These are phyloP conservation scores for Chitala chitala DNA, from an alignment of 2,113 vertebrate species.

Conservation along the genomic window DNA sequence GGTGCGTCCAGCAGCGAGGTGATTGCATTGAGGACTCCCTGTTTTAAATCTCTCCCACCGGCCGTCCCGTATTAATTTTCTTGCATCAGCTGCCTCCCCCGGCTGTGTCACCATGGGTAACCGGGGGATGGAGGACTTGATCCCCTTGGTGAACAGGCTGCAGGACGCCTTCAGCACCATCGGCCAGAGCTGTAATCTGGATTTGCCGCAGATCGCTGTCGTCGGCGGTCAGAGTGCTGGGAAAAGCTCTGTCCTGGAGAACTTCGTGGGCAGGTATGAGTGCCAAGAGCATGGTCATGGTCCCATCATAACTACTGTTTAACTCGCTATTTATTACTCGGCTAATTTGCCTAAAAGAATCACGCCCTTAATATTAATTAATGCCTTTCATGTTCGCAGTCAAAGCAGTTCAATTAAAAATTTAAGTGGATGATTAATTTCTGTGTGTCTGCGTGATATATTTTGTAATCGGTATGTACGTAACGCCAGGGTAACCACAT, in stretches of 20 bases:
- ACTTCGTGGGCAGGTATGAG: slow-evolving; percentile 76
- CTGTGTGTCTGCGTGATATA: too few relatives aligned
- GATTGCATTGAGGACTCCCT: background rate
- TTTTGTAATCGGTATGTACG: too few relatives aligned
- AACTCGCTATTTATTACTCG: too few relatives aligned
- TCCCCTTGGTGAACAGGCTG: slow-evolving; percentile 83
- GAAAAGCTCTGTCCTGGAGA: slow-evolving; percentile 84
- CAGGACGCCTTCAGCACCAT: slow-evolving; percentile 77
- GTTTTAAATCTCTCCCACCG: background rate
- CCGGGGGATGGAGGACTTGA: slow-evolving; percentile 87
- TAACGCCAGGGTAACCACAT: too few relatives aligned
- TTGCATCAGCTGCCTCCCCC: slow-evolving; percentile 33
- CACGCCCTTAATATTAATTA: too few relatives aligned
- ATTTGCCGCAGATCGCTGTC: slow-evolving; percentile 81
- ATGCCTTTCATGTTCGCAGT: too few relatives aligned
- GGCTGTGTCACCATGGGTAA: slow-evolving; percentile 61
- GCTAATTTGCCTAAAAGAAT: too few relatives aligned
- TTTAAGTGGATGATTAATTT: too few relatives aligned
- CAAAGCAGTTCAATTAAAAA: too few relatives aligned
- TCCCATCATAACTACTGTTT: too few relatives aligned
- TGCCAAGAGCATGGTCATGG: too few relatives aligned
- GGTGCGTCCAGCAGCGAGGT: background rate
- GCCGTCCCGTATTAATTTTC: background rate
- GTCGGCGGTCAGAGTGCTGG: slow-evolving; percentile 83
- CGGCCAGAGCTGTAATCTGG: slow-evolving; percentile 73